Evolutionary conservation across 2,113 vertebrate genomes (phyloP), one percentile per base, ranked within the genome.

Genomic region (Uropsilus gracilis): DNA sequence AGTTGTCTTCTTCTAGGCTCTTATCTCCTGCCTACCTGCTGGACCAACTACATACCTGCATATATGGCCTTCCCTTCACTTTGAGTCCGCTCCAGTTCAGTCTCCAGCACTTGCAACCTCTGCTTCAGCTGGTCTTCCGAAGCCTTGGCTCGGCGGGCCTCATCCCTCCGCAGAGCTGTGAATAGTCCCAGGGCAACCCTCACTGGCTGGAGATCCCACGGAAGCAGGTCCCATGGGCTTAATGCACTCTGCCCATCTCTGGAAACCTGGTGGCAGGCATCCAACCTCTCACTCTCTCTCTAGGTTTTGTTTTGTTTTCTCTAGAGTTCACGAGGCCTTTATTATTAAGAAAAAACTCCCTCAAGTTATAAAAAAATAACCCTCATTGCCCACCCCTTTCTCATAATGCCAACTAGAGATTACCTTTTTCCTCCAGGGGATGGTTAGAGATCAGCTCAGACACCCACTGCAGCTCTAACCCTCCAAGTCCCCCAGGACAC

Each of bases 21-120:
- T 42, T 34, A 10, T 30, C 34, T 77, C 39, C 72, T n/a, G 28
- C 57, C 44, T 14, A 42, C 13, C 20, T 77, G 37, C 12, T 59
- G 8, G 6, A 14, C 42, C 0, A 2, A 32, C 24, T 26, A 83
- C 93, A 78, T 32, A 99, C 98, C 98, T 98, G 98, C 96, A 73
- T 95, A 97, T 93, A 98, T 61, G 72, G 98, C 98, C 96, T 90
- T 87, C 87, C 98, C 97, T 97, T 98, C 98, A 28, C 97, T 97
- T 83, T 0, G 86, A 57, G 98, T 97, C 9, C 90, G 86, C 50
- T 98, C 95, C 92, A 98, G 94, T 4, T 92, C 97, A 77, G 97
- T 97, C 96, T 99, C 97, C 84, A 98, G 77, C 39, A 96, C 96
- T 72, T 89, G 97, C 71, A 98, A 66, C 48, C 89, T 97, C 68